phyloP scores from a whole-genome alignment of 2,797 vertebrate genomes.

The Enoplosus armatus region DNA sequence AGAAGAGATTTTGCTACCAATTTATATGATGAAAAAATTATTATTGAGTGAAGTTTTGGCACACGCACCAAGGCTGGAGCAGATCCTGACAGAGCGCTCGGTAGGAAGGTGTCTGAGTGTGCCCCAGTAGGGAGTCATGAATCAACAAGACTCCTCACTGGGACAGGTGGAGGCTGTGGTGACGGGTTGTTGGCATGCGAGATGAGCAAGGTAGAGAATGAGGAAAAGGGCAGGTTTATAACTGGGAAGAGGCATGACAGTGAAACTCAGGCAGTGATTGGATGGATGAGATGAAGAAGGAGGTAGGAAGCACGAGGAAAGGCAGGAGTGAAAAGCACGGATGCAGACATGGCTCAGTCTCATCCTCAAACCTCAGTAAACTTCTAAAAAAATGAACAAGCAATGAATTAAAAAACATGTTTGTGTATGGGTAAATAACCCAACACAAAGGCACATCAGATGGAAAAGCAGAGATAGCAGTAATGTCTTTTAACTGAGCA shows the following conservation, averaged over 20 bases:
- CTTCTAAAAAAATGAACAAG: constrained; percentile 9
- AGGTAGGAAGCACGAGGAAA: constrained; percentile 10
- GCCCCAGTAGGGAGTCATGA: constrained; percentile 36
- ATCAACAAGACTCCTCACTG: constrained; percentile 20
- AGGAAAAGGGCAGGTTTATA: constrained; percentile 13
- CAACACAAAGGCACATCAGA: neutral
- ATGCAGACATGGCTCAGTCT: constrained; percentile 11
- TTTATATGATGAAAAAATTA: constrained; percentile 14
- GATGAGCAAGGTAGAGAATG: constrained; percentile 12
- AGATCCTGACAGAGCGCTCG: constrained; percentile 15
- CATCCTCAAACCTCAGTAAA: neutral
- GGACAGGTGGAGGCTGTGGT: constrained; percentile 13
- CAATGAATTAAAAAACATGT: neutral
- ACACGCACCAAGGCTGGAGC: constrained; percentile 22
- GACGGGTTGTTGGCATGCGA: neutral
- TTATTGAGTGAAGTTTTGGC: constrained; percentile 25
- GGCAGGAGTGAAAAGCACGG: neutral
- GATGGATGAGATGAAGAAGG: neutral
- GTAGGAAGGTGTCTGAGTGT: constrained; percentile 30
- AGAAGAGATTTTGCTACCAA: constrained; percentile 7
- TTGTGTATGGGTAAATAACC: neutral
- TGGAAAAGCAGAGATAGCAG: neutral
- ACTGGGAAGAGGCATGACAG: constrained; percentile 10
- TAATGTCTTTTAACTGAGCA: neutral
- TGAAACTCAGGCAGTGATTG: constrained; percentile 3